Evolutionary conservation across 2,888 invertebrate genomes (phyloP), one percentile per base, ranked within the genome.

Genomic region (Ophioninae sp.): DNA sequence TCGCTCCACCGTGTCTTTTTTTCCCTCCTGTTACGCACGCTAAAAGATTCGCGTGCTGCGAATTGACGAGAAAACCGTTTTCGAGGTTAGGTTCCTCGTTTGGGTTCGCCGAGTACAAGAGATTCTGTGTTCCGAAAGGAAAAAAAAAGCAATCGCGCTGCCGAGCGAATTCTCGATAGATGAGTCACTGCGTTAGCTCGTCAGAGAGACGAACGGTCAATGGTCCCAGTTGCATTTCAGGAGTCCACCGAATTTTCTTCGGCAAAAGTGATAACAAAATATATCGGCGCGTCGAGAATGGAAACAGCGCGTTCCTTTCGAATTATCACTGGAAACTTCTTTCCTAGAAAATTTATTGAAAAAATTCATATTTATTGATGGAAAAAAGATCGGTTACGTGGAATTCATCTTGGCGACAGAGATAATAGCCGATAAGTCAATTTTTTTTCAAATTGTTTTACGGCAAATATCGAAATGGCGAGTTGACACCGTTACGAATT

Each of bases 1-100:
- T 75, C 50, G 56, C 39, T 56, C 37, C 37, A 7, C 50, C 64
- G 41, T 75, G 65, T 56, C 56, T 56, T 57, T 37, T 64, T 64
- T 50, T 57, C 13, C 13, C 8, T 30, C 57, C 50, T 68, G 23
- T 50, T 17, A 23, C 23, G 23, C 57, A 56, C 50, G 8, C 68
- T 37, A 37, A 57, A 37, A 23, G n/a, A 13, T 57, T 57, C 56
- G 56, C 69, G n/a, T 20, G 17, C 7, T 21, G 21, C 59, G 21
- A 20, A 59, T 7, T 21, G 30, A 62, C 62, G 62, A 62, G 10
- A 23, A 5, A 62, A 59, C 17, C 23, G 10, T 30, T 62, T 50
- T 50, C 17, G 62, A 59, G 59, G 59, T 59, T 59, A 59, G 59
- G 59, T 59, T 2, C 44, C 13, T 44, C 44, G 44, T 50, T 50